These are phyloP conservation scores for Tridacna crocea DNA, from an alignment of 2,888 invertebrate species.

Conservation along the genomic window DNA sequence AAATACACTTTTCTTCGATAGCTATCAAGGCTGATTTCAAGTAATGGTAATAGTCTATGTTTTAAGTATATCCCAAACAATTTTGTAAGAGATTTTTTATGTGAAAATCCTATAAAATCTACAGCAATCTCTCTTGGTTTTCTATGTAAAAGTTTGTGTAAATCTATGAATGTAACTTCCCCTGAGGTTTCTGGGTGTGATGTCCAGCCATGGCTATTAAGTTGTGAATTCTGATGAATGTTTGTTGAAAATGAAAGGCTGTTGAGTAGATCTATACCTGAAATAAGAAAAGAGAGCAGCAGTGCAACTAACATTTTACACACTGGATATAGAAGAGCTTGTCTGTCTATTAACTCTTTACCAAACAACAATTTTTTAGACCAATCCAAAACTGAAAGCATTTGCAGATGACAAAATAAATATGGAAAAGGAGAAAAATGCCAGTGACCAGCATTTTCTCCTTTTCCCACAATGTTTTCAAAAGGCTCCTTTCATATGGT, in stretches of 20 bases:
- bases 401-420: not conserved
- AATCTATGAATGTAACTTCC: constrained; percentile 46
- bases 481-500: no score
- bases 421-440: no score
- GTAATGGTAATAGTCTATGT: constrained; percentile 68
- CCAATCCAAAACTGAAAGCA: not conserved
- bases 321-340: not conserved
- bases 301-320: no score
- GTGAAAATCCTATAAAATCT: constrained; percentile 56
- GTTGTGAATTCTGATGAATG: constrained; percentile 45
- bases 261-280: constrained; percentile 67
- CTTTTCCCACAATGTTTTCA: no score
- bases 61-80: constrained; percentile 69
- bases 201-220: constrained; percentile 66
- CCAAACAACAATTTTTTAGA: not conserved
- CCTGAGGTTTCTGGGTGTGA: constrained; percentile 63
- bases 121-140: constrained; percentile 68
- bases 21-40: constrained; percentile 72
- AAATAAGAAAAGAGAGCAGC: constrained; percentile 30
- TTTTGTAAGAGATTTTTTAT: constrained; percentile 50
- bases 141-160: constrained; percentile 61
- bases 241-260: constrained; percentile 36
- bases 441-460: no score
- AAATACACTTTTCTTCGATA: constrained; percentile 65
- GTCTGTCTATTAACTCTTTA: not conserved